Percentiles rank a stretch among this genome's conserved stretches.
phyloP scores from a whole-genome alignment of 2,113 vertebrate species.

The Pogona vitticeps region DNA sequence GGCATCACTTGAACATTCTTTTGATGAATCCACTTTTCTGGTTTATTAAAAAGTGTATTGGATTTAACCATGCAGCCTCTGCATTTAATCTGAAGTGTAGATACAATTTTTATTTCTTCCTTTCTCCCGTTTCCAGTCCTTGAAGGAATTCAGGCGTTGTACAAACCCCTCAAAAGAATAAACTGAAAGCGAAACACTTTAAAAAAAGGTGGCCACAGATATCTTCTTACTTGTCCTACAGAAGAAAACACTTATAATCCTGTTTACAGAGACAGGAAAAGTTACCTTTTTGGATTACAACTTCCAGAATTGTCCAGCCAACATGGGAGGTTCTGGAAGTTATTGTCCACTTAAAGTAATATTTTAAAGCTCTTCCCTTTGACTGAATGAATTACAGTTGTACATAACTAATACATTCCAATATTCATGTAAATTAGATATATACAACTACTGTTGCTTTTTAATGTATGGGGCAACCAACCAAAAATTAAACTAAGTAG shows the following conservation, averaged over 20 bases:
- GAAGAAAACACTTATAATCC: constrained; percentile 30
- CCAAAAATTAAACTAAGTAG: constrained; percentile 51
- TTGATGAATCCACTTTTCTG: background rate
- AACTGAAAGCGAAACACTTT: background rate
- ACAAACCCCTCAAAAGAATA: background rate
- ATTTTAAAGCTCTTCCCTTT: too few species aligned
- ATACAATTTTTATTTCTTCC: constrained; percentile 57
- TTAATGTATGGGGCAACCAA: constrained; percentile 30
- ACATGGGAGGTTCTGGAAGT: too few species aligned
- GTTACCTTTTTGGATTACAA: too few species aligned
- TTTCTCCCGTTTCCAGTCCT: constrained; percentile 39
- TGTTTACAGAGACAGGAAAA: background rate
- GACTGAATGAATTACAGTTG: constrained; percentile 63
- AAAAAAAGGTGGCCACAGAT: constrained; percentile 42
- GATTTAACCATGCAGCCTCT: constrained; percentile 4
- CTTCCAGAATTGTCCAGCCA: too few species aligned
- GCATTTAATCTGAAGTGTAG: background rate
- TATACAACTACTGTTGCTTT: constrained; percentile 51
- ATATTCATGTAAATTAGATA: constrained; percentile 47
- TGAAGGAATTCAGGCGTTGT: background rate
- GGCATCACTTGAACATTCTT: background rate
- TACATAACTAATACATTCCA: constrained; percentile 35
- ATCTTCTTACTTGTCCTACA: constrained; percentile 27
- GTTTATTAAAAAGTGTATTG: background rate
- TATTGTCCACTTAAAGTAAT: too few species aligned